These are phyloP conservation scores for Drosophila bocki DNA, from an alignment of 1,140 invertebrate genomes.

Conservation along the genomic window DNA sequence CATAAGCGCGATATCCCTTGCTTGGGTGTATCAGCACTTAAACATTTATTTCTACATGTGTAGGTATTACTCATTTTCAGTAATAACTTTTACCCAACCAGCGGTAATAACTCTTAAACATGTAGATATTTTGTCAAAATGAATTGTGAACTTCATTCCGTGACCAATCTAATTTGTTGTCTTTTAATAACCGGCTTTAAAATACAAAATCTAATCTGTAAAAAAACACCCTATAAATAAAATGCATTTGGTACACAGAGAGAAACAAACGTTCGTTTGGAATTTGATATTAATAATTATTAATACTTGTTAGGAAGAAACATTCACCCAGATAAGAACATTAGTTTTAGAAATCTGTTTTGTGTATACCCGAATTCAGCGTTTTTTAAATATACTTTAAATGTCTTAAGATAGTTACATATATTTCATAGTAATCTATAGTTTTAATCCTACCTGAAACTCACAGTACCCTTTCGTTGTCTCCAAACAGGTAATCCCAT, in stretches of 20 bases:
- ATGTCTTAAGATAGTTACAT: neutral
- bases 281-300: neutral
- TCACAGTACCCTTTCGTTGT: neutral
- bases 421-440: neutral
- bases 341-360: neutral
- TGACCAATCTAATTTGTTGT: slow-evolving; percentile 6
- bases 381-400: neutral
- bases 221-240: neutral
- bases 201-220: slow-evolving; percentile 16
- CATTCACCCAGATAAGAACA: neutral
- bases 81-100: neutral
- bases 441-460: no score
- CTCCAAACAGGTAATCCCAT: slow-evolving; percentile 86
- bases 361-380: neutral
- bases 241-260: neutral
- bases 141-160: neutral
- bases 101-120: neutral
- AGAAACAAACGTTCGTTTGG: neutral
- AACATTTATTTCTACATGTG: neutral
- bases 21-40: neutral
- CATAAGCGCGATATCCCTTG: neutral
- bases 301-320: neutral
- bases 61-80: slow-evolving; percentile 3
- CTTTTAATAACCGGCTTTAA: neutral
- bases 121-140: neutral